A percentile compares a stretch with the other conserved stretches of the same genome.
Evolutionary conservation across 2,113 vertebrate genomes (phyloP).

Genomic region (Ciconia stormi): DNA sequence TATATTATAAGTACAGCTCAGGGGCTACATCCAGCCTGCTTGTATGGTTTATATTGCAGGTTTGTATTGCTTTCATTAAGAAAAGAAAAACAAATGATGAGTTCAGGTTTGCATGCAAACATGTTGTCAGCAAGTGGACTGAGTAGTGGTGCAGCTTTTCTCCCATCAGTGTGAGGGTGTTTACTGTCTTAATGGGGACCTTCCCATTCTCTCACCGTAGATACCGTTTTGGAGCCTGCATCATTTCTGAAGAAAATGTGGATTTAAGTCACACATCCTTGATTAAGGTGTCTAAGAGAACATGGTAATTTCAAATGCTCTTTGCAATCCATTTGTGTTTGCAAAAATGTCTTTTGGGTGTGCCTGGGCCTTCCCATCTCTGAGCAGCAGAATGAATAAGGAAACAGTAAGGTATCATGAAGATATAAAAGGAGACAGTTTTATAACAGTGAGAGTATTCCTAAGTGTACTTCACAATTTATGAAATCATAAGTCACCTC

Average conservation of each 20-base stretch:
- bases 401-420: not conserved
- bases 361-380: not conserved
- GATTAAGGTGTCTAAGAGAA: not conserved
- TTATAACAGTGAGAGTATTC: conserved; percentile 13
- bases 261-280: not conserved
- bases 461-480: conserved; percentile 2
- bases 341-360: not conserved
- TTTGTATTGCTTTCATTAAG: not conserved
- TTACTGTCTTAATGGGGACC: not conserved
- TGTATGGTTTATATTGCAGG: not conserved
- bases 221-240: not conserved
- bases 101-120: not conserved
- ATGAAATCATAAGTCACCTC: conserved; percentile 35
- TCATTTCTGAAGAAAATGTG: not conserved
- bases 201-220: not conserved
- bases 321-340: not conserved
- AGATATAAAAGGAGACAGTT: conserved; percentile 24
- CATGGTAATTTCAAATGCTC: not conserved
- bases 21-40: not conserved
- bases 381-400: not conserved
- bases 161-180: not conserved
- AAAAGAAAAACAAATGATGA: not conserved
- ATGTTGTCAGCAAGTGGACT: not conserved
- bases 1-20: not conserved
- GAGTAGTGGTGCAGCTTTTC: not conserved